Percentiles rank a stretch among this genome's conserved stretches.
Conservation (phyloP, 1,140 invertebrate genomes). For the Physella acuta region DNA sequence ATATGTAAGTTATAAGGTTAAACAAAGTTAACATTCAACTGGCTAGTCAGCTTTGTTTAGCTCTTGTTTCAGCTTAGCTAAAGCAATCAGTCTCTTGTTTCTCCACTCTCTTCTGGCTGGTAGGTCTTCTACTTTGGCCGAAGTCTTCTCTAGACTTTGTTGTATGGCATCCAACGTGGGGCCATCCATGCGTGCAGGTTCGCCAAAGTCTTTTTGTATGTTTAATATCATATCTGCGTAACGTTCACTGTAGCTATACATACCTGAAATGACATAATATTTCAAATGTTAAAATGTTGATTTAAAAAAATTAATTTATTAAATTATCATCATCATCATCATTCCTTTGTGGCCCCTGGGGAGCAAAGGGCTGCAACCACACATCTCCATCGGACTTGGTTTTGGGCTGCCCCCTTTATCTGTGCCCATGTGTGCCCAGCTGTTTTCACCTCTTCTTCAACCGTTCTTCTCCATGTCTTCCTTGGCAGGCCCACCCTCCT, state of each 20-base stretch:
- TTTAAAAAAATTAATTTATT: background rate
- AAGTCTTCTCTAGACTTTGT: constrained; percentile 58
- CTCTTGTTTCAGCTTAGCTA: constrained; percentile 80
- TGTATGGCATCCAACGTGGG: constrained; percentile 38
- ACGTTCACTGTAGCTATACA: constrained; percentile 71
- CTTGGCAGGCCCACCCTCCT: too few relatives aligned
- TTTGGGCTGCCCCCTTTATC: too few relatives aligned
- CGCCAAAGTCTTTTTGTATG: constrained; percentile 34
- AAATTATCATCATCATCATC: background rate
- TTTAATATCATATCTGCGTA: constrained; percentile 63
- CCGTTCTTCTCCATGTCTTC: too few relatives aligned
- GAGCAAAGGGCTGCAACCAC: too few relatives aligned
- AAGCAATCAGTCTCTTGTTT: constrained; percentile 77
- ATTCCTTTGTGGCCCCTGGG: too few relatives aligned
- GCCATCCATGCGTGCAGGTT: constrained; percentile 36
- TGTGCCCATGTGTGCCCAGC: too few relatives aligned
- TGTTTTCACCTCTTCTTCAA: too few relatives aligned
- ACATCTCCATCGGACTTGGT: too few relatives aligned
- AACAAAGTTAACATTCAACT: too few relatives aligned
- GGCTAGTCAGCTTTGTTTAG: constrained; percentile 53
- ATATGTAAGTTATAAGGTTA: too few relatives aligned
- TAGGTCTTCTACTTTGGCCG: constrained; percentile 59
- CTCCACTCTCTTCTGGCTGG: constrained; percentile 71
- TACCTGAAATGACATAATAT: constrained; percentile 61
- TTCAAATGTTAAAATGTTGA: too few relatives aligned